phyloP scores from a whole-genome alignment of 2,113 vertebrate species.

The Hippocampus barbouri region DNA sequence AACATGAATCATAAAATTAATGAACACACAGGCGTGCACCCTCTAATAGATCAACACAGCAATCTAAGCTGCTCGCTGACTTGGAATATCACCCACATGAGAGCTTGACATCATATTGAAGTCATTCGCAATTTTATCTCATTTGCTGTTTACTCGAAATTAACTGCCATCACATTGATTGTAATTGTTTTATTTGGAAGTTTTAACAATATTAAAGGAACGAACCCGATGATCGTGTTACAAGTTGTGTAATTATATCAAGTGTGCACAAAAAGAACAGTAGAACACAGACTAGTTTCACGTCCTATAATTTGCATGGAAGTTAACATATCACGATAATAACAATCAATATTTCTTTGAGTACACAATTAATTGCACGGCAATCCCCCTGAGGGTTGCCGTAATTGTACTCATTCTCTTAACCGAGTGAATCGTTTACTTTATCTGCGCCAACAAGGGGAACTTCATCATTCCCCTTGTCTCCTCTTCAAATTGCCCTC shows the following conservation, averaged over 20 bases:
- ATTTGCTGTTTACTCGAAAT: background rate
- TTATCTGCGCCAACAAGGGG: background rate
- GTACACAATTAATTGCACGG: background rate
- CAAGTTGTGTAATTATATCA: background rate
- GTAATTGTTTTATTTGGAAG: background rate
- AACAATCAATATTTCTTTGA: background rate
- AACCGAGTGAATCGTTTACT: constrained; percentile 8
- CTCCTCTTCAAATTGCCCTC: constrained; percentile 20
- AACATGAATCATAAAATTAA: constrained; percentile 55
- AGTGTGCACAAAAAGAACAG: background rate
- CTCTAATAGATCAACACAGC: constrained; percentile 18
- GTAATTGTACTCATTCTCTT: background rate
- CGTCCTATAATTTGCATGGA: background rate
- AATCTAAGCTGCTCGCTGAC: constrained; percentile 8
- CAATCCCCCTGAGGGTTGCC: background rate
- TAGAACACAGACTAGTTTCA: background rate
- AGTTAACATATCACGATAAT: background rate
- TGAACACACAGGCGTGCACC: constrained; percentile 36
- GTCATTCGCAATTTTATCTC: background rate
- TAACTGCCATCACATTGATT: background rate
- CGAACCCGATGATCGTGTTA: background rate
- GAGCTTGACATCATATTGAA: background rate
- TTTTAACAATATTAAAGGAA: background rate
- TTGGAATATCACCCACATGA: background rate
- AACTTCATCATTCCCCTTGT: background rate